A percentile compares a stretch with the other conserved stretches of the same genome.
phyloP scores from a whole-genome alignment of 2,797 vertebrate genomes.

The Pseudocheirus occidentalis region DNA sequence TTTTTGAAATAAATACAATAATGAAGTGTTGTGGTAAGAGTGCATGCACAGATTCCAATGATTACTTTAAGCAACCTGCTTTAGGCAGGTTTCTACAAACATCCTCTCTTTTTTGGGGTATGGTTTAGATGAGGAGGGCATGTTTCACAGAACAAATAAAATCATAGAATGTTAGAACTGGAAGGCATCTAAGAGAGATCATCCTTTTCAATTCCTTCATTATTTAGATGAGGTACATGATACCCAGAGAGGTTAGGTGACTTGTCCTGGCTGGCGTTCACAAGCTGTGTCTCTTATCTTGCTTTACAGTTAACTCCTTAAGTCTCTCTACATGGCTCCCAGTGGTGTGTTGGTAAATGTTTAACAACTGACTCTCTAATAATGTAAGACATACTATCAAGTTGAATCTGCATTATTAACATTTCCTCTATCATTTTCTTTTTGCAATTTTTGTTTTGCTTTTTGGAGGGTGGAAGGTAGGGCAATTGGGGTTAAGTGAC shows the following conservation, averaged over 20 bases:
- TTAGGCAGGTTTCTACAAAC: constrained; percentile 15
- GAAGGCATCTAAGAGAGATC: neutral
- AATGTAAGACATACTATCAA: neutral
- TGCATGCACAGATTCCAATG: constrained; percentile 42
- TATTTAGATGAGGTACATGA: neutral
- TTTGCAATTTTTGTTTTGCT: too few relatives aligned
- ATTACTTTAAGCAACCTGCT: constrained; percentile 37
- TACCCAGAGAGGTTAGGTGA: neutral
- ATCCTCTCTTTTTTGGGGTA: neutral
- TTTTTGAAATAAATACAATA: neutral
- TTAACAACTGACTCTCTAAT: neutral
- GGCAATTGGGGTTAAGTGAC: too few relatives aligned
- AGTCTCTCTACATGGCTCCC: neutral
- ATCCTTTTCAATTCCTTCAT: neutral
- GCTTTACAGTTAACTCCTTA: neutral
- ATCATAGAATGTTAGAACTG: neutral
- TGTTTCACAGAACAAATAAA: neutral
- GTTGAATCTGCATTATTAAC: neutral
- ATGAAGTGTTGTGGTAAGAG: constrained; percentile 9
- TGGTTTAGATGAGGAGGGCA: neutral
- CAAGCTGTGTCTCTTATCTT: neutral
- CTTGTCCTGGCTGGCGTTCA: neutral
- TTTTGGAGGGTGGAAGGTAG: too few relatives aligned
- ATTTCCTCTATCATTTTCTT: neutral
- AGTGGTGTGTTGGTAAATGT: neutral